Conservation (phyloP, 37 sponge, comb jelly and placozoan species). For the Tethya wilhelma region DNA sequence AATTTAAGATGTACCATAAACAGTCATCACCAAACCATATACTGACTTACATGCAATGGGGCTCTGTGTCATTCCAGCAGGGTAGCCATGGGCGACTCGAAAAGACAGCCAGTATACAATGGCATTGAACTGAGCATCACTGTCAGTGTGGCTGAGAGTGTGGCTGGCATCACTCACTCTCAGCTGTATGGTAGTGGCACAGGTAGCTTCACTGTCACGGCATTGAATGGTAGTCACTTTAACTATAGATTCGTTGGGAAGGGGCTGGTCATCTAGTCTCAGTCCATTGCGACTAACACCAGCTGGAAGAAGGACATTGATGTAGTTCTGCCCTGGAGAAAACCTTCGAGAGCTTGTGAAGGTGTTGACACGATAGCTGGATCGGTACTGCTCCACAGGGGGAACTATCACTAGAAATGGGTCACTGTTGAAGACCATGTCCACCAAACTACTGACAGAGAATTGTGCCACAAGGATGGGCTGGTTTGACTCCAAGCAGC, state of each 20-base stretch:
- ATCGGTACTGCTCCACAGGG: slow-evolving; percentile 55
- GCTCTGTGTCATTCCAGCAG: slow-evolving; percentile 23
- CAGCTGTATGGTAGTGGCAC: too few species aligned
- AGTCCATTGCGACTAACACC: slow-evolving; percentile 1
- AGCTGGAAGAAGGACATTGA: slow-evolving; percentile 26
- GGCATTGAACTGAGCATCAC: slow-evolving; percentile 2
- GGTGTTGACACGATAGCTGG: slow-evolving; percentile 6
- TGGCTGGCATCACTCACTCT: background rate
- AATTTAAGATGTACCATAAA: background rate
- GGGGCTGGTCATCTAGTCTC: background rate
- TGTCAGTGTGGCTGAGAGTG: slow-evolving; percentile 3
- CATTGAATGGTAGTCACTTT: background rate
- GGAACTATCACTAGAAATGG: slow-evolving; percentile 62
- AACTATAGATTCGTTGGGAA: too few species aligned
- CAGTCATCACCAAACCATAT: background rate
- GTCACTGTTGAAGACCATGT: slow-evolving; percentile 24
- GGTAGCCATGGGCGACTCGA: slow-evolving; percentile 5
- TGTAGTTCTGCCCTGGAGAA: background rate
- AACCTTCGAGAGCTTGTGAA: too few species aligned
- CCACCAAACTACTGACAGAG: slow-evolving; percentile 28
- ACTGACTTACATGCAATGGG: slow-evolving; percentile 26
- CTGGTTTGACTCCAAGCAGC: slow-evolving; percentile 27
- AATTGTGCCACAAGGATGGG: slow-evolving; percentile 54
- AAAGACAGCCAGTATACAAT: slow-evolving; percentile 11
- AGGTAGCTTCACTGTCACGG: background rate